Evolutionary conservation across 2,888 invertebrate genomes (phyloP).

Genomic region (Philhelius pedissequus): DNA sequence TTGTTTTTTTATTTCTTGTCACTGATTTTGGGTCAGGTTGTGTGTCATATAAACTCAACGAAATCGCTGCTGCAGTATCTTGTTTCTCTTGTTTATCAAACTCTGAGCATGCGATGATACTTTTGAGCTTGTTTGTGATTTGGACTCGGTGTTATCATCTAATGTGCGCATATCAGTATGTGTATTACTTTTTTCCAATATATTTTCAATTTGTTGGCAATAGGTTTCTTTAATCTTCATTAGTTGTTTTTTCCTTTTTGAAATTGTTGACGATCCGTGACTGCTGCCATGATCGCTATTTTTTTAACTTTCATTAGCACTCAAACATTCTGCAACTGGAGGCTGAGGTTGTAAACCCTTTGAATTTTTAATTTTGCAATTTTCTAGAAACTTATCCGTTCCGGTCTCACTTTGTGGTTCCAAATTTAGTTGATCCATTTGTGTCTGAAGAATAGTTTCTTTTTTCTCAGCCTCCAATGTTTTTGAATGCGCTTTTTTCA

Average conservation of each 20-base stretch:
- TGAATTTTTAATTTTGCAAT: conserved; percentile 39
- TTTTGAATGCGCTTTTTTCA: conserved; percentile 54
- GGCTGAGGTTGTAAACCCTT: neutral
- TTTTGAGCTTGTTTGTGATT: conserved; percentile 13
- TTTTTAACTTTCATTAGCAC: neutral
- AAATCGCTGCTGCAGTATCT: neutral
- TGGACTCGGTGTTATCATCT: neutral
- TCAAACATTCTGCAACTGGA: neutral
- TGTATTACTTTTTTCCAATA: neutral
- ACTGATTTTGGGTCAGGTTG: neutral
- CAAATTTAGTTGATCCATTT: neutral
- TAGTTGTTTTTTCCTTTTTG: conserved; percentile 4
- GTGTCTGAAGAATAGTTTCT: neutral
- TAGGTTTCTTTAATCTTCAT: conserved; percentile 30
- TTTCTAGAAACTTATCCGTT: conserved; percentile 40
- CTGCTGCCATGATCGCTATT: neutral
- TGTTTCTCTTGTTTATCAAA: conserved; percentile 38
- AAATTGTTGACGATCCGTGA: neutral
- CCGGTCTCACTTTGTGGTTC: conserved; percentile 6
- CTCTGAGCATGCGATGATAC: conserved; percentile 32
- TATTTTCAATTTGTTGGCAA: neutral
- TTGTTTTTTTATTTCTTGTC: neutral
- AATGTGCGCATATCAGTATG: neutral
- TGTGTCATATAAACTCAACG: neutral
- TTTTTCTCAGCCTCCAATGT: neutral